Evolutionary conservation across 2,113 vertebrate genomes (phyloP).

Genomic region (Psittacula cyanocephala): DNA sequence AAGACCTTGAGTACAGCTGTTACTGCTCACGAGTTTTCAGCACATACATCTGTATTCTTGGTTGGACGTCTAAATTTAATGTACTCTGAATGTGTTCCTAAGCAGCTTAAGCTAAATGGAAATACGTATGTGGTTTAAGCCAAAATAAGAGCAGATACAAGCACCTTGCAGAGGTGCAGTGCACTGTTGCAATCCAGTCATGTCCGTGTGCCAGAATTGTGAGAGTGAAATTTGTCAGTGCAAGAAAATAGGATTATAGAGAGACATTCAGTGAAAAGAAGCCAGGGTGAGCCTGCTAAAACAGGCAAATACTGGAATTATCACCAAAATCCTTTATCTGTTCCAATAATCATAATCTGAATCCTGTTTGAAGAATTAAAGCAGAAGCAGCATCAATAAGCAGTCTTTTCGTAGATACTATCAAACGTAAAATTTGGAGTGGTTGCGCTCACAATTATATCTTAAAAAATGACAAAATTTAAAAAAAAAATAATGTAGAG

Average conservation of each 20-base stretch:
- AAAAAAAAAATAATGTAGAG: neutral
- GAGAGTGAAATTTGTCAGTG: neutral
- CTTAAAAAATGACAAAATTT: neutral
- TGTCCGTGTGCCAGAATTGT: neutral
- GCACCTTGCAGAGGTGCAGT: neutral
- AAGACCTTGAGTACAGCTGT: neutral
- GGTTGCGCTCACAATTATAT: neutral
- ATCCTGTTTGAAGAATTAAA: neutral
- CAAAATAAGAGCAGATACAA: neutral
- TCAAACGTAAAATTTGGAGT: neutral
- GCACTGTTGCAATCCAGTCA: neutral
- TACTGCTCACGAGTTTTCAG: neutral
- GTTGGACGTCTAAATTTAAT: neutral
- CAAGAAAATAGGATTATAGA: neutral
- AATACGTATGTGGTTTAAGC: neutral
- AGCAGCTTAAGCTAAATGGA: neutral
- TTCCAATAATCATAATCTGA: neutral
- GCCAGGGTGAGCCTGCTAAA: neutral
- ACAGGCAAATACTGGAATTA: neutral
- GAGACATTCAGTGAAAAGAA: neutral
- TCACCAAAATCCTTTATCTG: neutral
- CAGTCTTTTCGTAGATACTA: neutral
- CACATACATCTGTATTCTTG: neutral
- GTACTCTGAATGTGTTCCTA: neutral
- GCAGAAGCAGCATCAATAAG: neutral